Evolutionary conservation across 2,113 vertebrate species (phyloP), one percentile per base, ranked within the genome.

Genomic region (Rhinoptilus africanus): DNA sequence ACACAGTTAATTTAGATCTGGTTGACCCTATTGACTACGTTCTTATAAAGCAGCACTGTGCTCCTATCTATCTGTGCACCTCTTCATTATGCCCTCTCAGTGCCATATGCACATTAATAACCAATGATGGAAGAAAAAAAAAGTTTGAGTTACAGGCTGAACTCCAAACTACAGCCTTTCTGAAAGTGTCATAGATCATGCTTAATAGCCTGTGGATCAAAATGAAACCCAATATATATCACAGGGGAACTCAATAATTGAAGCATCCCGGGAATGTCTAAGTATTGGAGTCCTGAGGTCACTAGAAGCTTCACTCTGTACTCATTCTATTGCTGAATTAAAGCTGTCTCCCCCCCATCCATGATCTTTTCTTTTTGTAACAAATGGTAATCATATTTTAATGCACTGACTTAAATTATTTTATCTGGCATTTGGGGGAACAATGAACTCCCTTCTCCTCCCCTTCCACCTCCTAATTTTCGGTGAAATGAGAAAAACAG

Each of bases 231-330:
- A 64, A 64, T 89, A 94, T 94, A 73, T 73, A 81, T 97, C 89
- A 93, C 86, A 82, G 35, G 48, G 68, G 69, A 95, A 73, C 89
- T 96, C 88, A 92, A 66, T 96, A 94, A 96, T 96, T 94, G 92
- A 95, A 94, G 86, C 73, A 76, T 94, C 85, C 91, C 14, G 16
- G 83, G 57, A 96, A 95, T 93, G 80, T 92, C 73, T 76, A 79
- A 91, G 86, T 87, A 68, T 32, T 60, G 34, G 51, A 78, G 66
- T 85, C 76, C 14, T 91, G 83, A 95, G 79, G 51, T 91, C 83
- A 76, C 56, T 68, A 32, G 47, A 78, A 93, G 48, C 57, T 96
- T 95, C 57, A 37, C 81, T 89, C 56, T 81, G 30, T 86, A 72
- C 39, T 86, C 37, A 47, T 14, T 45, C 95, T 92, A 89, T 89